Base-by-base conservation (phyloP, 2,888 invertebrate species). In the Trachelus troglodyta region DNA sequence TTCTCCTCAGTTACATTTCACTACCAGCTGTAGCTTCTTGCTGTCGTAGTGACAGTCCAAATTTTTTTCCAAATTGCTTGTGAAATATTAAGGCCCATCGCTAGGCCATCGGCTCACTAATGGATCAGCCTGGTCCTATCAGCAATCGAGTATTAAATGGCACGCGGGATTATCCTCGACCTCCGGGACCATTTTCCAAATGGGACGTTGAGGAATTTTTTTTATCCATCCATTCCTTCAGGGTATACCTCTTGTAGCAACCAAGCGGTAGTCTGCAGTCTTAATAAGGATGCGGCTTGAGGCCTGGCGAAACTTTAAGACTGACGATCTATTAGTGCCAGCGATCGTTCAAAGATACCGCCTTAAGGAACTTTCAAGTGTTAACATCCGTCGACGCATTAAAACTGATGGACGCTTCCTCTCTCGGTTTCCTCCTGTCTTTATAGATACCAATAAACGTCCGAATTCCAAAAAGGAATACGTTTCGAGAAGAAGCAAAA, bases 341-440 rank as follows among this genome's bases (percentile, higher is more conserved):
- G 74, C 74, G 77, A 77, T 77, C 77, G 74, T 71, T 69, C 33
- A 37, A 37, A 69, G 77, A 77, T 73, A 75, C 78, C 34, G 76
- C 79, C 79, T 78, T 73, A 78, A 75, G 78, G 78, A 80, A 75
- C 79, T 78, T 79, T 74, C 68, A 77, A 80, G 81, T 79, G 77
- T 79, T 76, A 80, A 78, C 81, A 79, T 80, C 80, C 79, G 77
- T 74, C 69, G 77, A 75, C 69, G 77, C 77, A 75, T 75, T 69
- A 40, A 69, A 77, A 75, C 77, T 37, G 77, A 77, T 34, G 77
- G 75, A 74, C 69, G 74, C 77, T 77, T 77, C 77, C 77, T 77
- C 75, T 40, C 69, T 33, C 9, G 37, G 33, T 77, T 15, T 40
- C 40, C 4, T 40, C 40, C 15, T 40, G 40, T 40, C 40, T 6